Conservation (phyloP, 2,888 invertebrate genomes). For the Scaptomyza parva region DNA sequence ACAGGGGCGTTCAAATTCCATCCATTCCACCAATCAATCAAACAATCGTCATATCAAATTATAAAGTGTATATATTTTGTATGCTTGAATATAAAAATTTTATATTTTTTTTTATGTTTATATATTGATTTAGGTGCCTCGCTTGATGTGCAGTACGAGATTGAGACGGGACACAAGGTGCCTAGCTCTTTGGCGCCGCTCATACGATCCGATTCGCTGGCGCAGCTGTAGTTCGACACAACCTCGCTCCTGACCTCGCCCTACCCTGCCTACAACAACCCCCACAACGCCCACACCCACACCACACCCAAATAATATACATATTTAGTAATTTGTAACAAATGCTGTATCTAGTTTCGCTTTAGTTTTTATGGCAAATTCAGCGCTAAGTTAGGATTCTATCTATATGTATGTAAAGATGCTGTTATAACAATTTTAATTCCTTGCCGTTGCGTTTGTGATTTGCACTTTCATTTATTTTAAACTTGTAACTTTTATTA, state of each 20-base stretch:
- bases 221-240: slow-evolving; percentile 87
- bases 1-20: too few species aligned
- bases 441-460: slow-evolving; percentile 44
- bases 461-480: slow-evolving; percentile 31
- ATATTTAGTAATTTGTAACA: slow-evolving; percentile 62
- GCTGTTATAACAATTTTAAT: slow-evolving; percentile 28
- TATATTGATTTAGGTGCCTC: slow-evolving; percentile 86
- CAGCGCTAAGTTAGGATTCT: slow-evolving; percentile 41
- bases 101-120: neutral
- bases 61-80: slow-evolving; percentile 11
- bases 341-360: slow-evolving; percentile 77
- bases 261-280: slow-evolving; percentile 21
- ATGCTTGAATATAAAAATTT: slow-evolving; percentile 8
- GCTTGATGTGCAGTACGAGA: slow-evolving; percentile 92
- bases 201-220: slow-evolving; percentile 91
- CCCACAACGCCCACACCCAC: slow-evolving; percentile 30
- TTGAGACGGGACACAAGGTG: slow-evolving; percentile 91
- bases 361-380: slow-evolving; percentile 56
- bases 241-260: too few species aligned
- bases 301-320: slow-evolving; percentile 17
- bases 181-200: slow-evolving; percentile 92
- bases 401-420: slow-evolving; percentile 17
- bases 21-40: too few species aligned
- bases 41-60: slow-evolving; percentile 10
- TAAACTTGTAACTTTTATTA: slow-evolving; percentile 6